Evolutionary conservation across 2,113 vertebrate species (phyloP), one percentile per base, ranked within the genome.

Genomic region (Pontoporia blainvillei): DNA sequence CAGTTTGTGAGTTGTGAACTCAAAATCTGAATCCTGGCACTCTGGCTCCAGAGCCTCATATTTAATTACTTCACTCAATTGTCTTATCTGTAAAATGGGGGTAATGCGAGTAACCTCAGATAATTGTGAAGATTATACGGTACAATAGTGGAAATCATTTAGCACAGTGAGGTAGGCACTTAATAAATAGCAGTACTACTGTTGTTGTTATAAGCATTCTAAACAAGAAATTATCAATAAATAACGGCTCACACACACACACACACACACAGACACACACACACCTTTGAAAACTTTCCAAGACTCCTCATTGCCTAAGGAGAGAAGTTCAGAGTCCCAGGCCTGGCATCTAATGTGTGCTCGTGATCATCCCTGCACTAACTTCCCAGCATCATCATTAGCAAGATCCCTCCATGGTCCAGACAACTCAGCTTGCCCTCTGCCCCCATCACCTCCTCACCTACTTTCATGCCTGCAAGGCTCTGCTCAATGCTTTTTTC

Each of bases 211-310:
- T 66, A 66, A 66, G 64, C 31, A n/a, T 34, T 66, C 34, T 34
- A n/a, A 66, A 66, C 14, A 64, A 64, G 29, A 66, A 66, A 66
- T 66, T 18, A 34, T 23, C 57, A 59, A 59, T 59, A 57, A 64
- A 31, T 64, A 31, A 64, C 46, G 11, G 46, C n/a, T n/a, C n/a
- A 64, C 29, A 31, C 25, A 9, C 59, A 1, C 34, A 36, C 34
- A 57, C 21, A 57, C 3, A 0, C 11, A 1, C 34, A 36, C n/a
- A 57, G 12, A 57, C 3, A 0, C 76, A 57, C 34, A 64, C 61
- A 31, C 25, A 3, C 59, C 59, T 64, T 31, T 64, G 29, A 31
- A 64, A 64, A 31, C 62, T 31, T 64, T 64, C 62, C 29, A 6
- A 64, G 0, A 14, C 29, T 31, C 62, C 62, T 62, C 29, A 25